Evolutionary conservation across 2,888 invertebrate genomes (phyloP).

Genomic region (Drosophila limbata): DNA sequence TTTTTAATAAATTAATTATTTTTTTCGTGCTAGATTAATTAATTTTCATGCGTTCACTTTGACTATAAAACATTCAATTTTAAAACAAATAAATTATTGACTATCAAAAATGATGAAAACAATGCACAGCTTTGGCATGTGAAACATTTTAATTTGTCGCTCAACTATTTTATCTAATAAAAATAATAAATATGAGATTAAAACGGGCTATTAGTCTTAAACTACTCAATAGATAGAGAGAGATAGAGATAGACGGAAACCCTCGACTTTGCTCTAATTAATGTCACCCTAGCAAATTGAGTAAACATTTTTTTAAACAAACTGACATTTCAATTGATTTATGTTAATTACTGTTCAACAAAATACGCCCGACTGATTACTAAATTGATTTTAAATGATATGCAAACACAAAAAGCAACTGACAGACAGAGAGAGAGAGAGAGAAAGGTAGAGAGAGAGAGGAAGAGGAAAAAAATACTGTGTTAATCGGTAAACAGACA

Average conservation of each 20-base stretch:
- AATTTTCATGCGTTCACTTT: constrained; percentile 51
- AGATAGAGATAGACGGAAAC: background rate
- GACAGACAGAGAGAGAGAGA: background rate
- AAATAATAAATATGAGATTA: background rate
- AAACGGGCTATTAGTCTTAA: constrained; percentile 7
- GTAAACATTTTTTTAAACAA: constrained; percentile 60
- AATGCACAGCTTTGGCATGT: constrained; percentile 17
- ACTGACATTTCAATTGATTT: constrained; percentile 70
- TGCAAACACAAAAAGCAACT: constrained; percentile 50
- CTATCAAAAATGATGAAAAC: constrained; percentile 9
- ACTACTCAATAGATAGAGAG: background rate
- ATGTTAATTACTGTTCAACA: constrained; percentile 77
- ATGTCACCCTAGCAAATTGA: constrained; percentile 31
- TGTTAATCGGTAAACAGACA: constrained; percentile 43
- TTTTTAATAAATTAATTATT: constrained; percentile 4
- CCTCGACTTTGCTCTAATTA: constrained; percentile 26
- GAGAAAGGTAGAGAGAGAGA: background rate
- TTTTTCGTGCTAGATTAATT: constrained; percentile 45
- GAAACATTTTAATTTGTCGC: constrained; percentile 26
- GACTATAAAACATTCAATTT: constrained; percentile 31
- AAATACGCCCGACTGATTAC: constrained; percentile 67
- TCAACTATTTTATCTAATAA: constrained; percentile 6
- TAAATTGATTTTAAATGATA: constrained; percentile 76
- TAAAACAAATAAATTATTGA: constrained; percentile 36
- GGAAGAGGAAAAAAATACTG: background rate